phyloP scores from a whole-genome alignment of 2,797 vertebrate genomes.

The Anguilla anguilla region DNA sequence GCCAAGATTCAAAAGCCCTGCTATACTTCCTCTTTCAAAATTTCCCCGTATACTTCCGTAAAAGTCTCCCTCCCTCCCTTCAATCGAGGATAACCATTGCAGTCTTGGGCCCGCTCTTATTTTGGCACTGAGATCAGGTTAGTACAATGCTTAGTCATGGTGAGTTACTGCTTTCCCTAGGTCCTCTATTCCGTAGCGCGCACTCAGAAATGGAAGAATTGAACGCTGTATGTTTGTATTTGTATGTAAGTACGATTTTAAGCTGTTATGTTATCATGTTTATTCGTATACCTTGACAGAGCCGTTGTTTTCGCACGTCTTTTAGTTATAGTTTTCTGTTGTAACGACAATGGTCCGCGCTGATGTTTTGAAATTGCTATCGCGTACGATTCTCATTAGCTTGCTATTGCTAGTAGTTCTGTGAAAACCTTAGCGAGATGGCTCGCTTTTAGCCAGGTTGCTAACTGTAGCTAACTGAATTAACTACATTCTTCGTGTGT shows the following conservation, averaged over 20 bases:
- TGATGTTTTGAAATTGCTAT: conserved; percentile 16
- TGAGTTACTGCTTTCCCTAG: conserved; percentile 76
- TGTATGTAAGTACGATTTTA: conserved; percentile 31
- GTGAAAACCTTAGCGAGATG: not conserved
- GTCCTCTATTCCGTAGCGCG: conserved; percentile 55
- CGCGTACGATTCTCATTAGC: conserved; percentile 11
- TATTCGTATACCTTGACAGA: not conserved
- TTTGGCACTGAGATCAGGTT: conserved; percentile 71
- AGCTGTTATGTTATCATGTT: not conserved
- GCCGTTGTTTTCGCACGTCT: not conserved
- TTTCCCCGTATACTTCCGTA: conserved; percentile 55
- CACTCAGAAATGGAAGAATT: conserved; percentile 61
- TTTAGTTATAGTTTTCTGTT: not conserved
- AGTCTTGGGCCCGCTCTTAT: conserved; percentile 68
- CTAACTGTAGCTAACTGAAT: not conserved
- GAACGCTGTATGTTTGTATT: conserved; percentile 57
- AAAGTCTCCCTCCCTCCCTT: conserved; percentile 46
- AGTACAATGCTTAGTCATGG: conserved; percentile 87
- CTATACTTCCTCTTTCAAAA: conserved; percentile 41
- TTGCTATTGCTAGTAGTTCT: not conserved
- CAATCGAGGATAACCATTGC: conserved; percentile 23
- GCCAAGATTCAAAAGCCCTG: conserved; percentile 23
- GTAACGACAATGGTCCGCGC: not conserved
- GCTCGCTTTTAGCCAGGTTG: not conserved
- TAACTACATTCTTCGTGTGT: not conserved